Evolutionary conservation across 2,113 vertebrate genomes (phyloP).

Genomic region (Danionella cerebrum): DNA sequence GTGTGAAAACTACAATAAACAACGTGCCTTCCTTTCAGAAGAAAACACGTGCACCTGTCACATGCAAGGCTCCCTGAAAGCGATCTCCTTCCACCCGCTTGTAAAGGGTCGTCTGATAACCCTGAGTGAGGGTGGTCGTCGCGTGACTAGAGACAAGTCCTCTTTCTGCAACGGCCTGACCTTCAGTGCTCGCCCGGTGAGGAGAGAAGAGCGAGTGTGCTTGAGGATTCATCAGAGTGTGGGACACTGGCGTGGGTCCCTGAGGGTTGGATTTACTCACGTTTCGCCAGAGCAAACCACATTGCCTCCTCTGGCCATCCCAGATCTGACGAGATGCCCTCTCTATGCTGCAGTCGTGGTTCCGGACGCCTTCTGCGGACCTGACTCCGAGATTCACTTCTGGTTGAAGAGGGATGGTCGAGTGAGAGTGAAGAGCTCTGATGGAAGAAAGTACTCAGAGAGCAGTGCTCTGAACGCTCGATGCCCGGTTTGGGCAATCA

Average conservation of each 20-base stretch:
- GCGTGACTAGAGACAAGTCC: constrained; percentile 35
- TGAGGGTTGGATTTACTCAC: constrained; percentile 76
- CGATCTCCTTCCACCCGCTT: constrained; percentile 62
- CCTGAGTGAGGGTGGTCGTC: constrained; percentile 43
- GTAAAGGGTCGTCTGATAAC: constrained; percentile 55
- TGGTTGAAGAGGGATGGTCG: constrained; percentile 62
- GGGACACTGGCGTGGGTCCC: constrained; percentile 55
- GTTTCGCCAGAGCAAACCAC: constrained; percentile 47
- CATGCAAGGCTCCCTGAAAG: constrained; percentile 29
- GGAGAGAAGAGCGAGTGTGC: constrained; percentile 53
- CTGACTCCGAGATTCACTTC: constrained; percentile 59
- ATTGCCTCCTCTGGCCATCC: constrained; percentile 63
- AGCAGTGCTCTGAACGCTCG: constrained; percentile 38
- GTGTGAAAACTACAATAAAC: no score
- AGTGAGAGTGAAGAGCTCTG: constrained; percentile 33
- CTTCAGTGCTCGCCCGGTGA: constrained; percentile 69
- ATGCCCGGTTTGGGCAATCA: constrained; percentile 70
- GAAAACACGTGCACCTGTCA: constrained; percentile 13
- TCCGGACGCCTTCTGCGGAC: background rate
- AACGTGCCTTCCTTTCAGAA: background rate
- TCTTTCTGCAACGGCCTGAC: constrained; percentile 69
- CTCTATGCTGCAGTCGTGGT: constrained; percentile 63
- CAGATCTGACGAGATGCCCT: constrained; percentile 53
- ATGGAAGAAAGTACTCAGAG: background rate
- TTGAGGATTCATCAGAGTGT: constrained; percentile 51